Conservation (phyloP, 2,113 vertebrate genomes). For the Catharus fuscescens region DNA sequence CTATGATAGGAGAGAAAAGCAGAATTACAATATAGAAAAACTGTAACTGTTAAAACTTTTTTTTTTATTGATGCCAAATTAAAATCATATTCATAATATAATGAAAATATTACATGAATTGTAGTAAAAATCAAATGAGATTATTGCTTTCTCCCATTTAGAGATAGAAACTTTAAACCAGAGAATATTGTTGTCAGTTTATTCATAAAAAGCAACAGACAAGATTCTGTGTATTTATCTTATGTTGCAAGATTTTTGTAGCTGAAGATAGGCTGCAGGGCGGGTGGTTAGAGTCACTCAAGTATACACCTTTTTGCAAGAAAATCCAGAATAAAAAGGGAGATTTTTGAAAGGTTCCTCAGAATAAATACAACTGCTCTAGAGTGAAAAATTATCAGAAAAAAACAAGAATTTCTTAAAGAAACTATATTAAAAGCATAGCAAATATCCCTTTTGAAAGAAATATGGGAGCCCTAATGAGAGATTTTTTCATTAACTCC, state of each 20-base stretch:
- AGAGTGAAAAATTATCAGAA: background rate
- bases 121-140: background rate
- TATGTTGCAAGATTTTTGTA: background rate
- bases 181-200: background rate
- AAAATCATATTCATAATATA: background rate
- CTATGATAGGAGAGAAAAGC: background rate
- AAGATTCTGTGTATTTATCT: background rate
- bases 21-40: background rate
- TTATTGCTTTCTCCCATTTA: background rate
- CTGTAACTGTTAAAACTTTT: background rate
- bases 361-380: background rate
- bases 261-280: background rate
- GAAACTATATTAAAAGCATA: background rate
- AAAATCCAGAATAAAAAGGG: background rate
- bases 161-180: background rate
- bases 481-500: background rate
- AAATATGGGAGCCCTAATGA: background rate
- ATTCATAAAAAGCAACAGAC: background rate
- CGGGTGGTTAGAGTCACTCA: background rate
- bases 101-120: background rate
- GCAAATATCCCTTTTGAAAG: background rate
- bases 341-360: background rate
- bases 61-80: background rate
- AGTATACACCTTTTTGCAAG: rapidly evolving
- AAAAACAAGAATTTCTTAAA: background rate